phyloP scores from a whole-genome alignment of 2,888 invertebrate species.

The Agrotis clavis region DNA sequence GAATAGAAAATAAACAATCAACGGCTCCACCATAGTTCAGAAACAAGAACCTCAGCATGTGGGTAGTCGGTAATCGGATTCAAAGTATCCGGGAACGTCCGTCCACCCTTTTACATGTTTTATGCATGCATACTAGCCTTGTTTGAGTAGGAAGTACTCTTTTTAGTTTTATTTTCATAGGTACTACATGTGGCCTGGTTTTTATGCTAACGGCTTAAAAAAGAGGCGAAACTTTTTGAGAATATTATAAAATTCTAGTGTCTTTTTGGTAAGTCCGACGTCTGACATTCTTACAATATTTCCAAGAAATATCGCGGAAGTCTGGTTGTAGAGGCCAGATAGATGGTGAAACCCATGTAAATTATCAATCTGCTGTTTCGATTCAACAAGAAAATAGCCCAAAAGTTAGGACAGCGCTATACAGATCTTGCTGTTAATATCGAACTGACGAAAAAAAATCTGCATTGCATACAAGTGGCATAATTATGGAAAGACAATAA shows the following conservation, averaged over 20 bases:
- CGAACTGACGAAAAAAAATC: too few species aligned
- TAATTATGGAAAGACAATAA: not conserved
- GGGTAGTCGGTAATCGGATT: conserved; percentile 59
- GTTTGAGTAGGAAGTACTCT: conserved; percentile 33
- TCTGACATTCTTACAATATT: not conserved
- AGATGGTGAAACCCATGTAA: not conserved
- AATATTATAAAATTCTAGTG: not conserved
- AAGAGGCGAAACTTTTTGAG: not conserved
- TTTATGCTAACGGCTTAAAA: not conserved
- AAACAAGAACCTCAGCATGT: conserved; percentile 20
- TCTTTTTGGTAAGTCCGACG: not conserved
- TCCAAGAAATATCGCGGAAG: not conserved
- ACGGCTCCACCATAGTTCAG: conserved; percentile 13
- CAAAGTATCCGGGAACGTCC: conserved; percentile 44
- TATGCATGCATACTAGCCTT: conserved; percentile 36
- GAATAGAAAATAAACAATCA: conserved; percentile 46
- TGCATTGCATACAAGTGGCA: too few species aligned
- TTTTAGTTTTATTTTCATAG: conserved; percentile 31
- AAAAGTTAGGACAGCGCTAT: not conserved
- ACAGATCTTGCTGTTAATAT: too few species aligned
- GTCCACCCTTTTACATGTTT: conserved; percentile 34
- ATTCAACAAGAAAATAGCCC: too few species aligned
- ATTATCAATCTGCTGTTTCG: too few species aligned
- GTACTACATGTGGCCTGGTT: conserved; percentile 20
- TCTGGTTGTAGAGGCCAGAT: not conserved